Evolutionary conservation across 1,140 invertebrate genomes (phyloP), one percentile per base, ranked within the genome.

Genomic region (Caenorhabditis remanei): DNA sequence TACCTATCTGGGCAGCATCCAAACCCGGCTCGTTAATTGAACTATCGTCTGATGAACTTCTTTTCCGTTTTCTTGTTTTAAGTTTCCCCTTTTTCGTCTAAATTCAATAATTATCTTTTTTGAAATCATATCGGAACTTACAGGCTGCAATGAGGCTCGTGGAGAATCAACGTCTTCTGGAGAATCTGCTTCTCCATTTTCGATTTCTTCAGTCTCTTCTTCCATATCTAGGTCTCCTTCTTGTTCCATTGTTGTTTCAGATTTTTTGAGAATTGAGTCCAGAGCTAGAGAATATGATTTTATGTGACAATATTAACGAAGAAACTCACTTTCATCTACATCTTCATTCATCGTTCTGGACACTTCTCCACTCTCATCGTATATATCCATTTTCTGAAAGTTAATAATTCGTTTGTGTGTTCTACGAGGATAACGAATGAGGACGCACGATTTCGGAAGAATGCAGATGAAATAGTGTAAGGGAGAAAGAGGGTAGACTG

Each of bases 51-150:
- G 71, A 79, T 8, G 71, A 79, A 9, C 46, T 79, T 21, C 71
- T 16, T 79, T 79, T 79, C 11, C 71, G 41, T 19, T 48, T 63
- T 63, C 24, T 53, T 79, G 21, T 71, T 71, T 71, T 71, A 9
- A 8, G 9, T 19, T 43, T 71, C 4, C 14, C 4, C 19, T 43
- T 43, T 46, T 19, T 40, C 32, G 21, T 13, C 40, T 43, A 46
- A 46, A 43, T 7, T 8, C 8, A 8, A 14, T n/a, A 58, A 9
- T 58, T 58, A 1, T 58, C 6, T 58, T 7, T 14, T 11, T 32
- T 7, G 0, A 63, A 11, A 9, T 32, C 61, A 11, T 24, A 4
- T 21, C 2, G 14, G 9, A 13, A 58, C 65, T 16, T 19, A 79
- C 71, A 7, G 46, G 43, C 53, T 21, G 46, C 14, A 43, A 5